These are phyloP conservation scores for Momotus momota DNA, from an alignment of 2,797 vertebrate species.

Conservation along the genomic window DNA sequence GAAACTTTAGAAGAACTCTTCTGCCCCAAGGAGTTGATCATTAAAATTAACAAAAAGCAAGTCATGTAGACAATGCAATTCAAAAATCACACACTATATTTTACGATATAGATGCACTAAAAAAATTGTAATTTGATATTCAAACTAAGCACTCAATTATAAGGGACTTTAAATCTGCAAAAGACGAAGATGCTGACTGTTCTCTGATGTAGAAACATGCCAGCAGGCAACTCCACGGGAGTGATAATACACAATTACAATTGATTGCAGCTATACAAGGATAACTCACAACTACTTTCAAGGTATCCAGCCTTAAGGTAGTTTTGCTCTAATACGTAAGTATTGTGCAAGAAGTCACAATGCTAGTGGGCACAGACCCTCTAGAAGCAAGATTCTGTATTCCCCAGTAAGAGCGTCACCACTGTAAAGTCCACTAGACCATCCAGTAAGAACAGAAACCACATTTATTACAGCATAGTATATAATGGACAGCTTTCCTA, in stretches of 20 bases:
- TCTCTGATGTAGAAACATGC: background rate
- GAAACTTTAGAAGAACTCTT: constrained; percentile 53
- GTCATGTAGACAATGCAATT: constrained; percentile 26
- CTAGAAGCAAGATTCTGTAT: background rate
- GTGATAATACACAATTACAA: background rate
- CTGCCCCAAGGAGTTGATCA: constrained; percentile 49
- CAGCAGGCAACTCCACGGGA: background rate
- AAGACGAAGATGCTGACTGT: background rate
- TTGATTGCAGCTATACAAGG: background rate
- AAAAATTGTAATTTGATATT: background rate
- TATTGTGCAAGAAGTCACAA: background rate
- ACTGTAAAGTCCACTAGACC: background rate
- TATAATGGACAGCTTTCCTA: background rate
- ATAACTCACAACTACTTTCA: background rate
- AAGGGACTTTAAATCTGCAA: background rate
- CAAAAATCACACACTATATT: constrained; percentile 50
- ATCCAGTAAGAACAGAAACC: background rate
- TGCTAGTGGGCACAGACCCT: background rate
- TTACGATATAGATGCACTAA: background rate
- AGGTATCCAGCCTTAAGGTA: background rate
- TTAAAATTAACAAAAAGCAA: constrained; percentile 57
- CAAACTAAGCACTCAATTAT: background rate
- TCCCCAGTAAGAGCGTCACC: background rate
- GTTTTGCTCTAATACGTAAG: background rate
- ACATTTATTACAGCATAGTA: background rate